Evolutionary conservation across 1,140 invertebrate species (phyloP).

Genomic region (Triops cancriformis): DNA sequence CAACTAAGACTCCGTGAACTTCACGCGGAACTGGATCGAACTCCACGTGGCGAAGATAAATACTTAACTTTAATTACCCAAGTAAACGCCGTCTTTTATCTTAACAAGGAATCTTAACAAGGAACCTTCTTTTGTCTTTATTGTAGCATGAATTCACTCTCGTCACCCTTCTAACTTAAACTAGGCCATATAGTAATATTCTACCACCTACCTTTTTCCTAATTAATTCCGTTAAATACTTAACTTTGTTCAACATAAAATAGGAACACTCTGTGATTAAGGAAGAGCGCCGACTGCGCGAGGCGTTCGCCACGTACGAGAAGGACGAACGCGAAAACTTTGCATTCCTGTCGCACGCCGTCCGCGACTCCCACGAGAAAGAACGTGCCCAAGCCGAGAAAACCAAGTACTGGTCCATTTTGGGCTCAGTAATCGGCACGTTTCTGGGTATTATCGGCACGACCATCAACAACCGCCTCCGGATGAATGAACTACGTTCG

Average conservation of each 20-base stretch:
- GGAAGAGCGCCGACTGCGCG: conserved; percentile 40
- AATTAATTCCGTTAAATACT: too few species aligned
- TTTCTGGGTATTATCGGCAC: conserved; percentile 56
- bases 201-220: too few species aligned
- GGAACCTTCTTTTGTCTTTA: too few species aligned
- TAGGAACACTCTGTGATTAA: conserved; percentile 33
- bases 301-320: conserved; percentile 39
- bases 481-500: conserved; percentile 54
- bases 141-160: too few species aligned
- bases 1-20: conserved; percentile 55
- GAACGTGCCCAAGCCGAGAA: conserved; percentile 61
- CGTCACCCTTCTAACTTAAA: too few species aligned
- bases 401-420: conserved; percentile 69
- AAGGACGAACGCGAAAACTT: conserved; percentile 55
- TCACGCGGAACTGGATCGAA: conserved; percentile 57
- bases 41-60: conserved; percentile 55
- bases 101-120: too few species aligned
- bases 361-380: conserved; percentile 61
- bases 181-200: too few species aligned
- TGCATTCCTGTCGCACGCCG: conserved; percentile 52
- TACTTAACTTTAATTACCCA: conserved; percentile 50
- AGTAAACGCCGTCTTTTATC: too few species aligned
- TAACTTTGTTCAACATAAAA: neutral
- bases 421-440: conserved; percentile 59
- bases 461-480: conserved; percentile 53